Base-by-base conservation (phyloP, 2,113 vertebrate genomes). In the Grantiella picta region DNA sequence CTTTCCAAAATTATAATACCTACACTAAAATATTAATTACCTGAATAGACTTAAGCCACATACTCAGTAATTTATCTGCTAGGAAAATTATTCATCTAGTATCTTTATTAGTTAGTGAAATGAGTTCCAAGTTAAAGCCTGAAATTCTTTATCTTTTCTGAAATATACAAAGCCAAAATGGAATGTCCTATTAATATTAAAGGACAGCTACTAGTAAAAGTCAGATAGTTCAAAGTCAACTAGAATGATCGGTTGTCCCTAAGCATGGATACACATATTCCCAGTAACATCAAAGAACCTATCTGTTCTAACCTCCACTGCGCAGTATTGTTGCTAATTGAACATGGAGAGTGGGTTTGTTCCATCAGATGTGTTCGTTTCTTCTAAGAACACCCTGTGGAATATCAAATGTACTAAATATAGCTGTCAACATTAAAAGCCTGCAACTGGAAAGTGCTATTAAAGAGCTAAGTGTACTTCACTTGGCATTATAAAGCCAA, bases 341-440 rank as follows among this genome's bases (percentile, higher is more conserved):
- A 95, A 96, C 94, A 91, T 35, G 70, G 94, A 94, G 86, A 93
- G 92, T 78, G 86, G 86, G 86, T 97, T 96, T 97, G 95, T 92
- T 97, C 91, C 94, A 76, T 95, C 91, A 89, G 69, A 91, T 68
- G 77, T 91, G 94, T 71, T 97, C 94, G 1, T 91, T 95, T 92
- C 91, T 81, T 75, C 92, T 87, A 94, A 96, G 96, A 96, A 96
- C 89, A 95, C 95, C 86, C 94, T 72, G 72, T 79, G 94, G 95
- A 96, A 96, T 96, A 97, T 45, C 84, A 97, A 95, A 92, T 56
- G 84, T 95, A 95, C 92, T 95, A 95, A 95, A 96, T 95, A 96
- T 92, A 96, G 91, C 96, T 96, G 95, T 97, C 94, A 97, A 69
- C 92, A 96, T 97, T 97, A 97, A 96, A 96, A 96, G 96, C 94